Base-by-base conservation (phyloP, 2,888 invertebrate species). In the Eupithecia inturbata region DNA sequence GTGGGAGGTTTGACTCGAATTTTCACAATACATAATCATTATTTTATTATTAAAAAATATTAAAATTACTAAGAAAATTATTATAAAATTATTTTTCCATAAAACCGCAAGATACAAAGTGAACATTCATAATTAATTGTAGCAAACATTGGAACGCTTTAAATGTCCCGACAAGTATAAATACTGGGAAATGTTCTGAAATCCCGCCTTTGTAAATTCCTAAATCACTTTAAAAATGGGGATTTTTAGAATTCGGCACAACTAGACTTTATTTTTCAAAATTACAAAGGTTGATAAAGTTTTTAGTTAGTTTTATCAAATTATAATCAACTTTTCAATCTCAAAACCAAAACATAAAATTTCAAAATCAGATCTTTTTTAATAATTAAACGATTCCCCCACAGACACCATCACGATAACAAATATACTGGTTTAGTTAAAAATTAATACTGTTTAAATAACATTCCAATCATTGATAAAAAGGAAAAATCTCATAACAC, bases 1-100 rank as follows among this genome's bases (percentile, higher is more conserved):
- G 86, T 83, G 86, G 84, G 83, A 84, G 77, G 36, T 73, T 82
- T 82, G 83, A 84, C 70, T 77, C 73, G 70, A 74, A 74, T 69
- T 72, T 70, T 57, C 73, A 70, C 66, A 73, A 66, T 39, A 73
- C 62, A 74, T 41, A 39, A 63, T 39, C 31, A 62, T 66, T n/a
- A 64, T 62, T 53, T 45, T 53, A 57, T 33, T 28, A 41, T 45
- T 71, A 6, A 64, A 62, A 53, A 66, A 26, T 67, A 72, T 71
- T 68, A 70, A 69, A 62, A 69, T 57, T 62, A 74, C 62, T 14
- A 67, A 60, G 66, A 70, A 72, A 77, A 66, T 53, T 64, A 39
- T 57, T 39, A 64, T 31, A 39, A 60, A 67, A 57, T 36, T 26
- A 36, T 3, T 14, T 57, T 67, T 67, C 26, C 53, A 70, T 22